phyloP scores from a whole-genome alignment of 2,888 invertebrate genomes.

The Dynastes grantii region DNA sequence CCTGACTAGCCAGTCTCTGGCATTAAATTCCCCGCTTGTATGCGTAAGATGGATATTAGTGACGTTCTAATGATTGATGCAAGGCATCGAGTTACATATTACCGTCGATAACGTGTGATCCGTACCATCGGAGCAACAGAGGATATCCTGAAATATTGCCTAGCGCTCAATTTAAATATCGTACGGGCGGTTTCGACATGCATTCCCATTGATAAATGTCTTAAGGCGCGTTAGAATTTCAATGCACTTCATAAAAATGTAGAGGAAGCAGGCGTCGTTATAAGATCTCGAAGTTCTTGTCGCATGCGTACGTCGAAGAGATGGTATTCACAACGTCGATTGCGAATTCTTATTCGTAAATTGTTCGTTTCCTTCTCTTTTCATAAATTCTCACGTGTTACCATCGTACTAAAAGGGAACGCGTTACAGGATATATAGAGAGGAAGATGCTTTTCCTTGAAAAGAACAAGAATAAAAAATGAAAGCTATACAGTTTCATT shows the following conservation, averaged over 20 bases:
- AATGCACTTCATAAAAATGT: conserved; percentile 48
- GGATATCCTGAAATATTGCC: conserved; percentile 32
- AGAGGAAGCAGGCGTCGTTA: conserved; percentile 27
- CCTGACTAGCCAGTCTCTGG: too few relatives aligned
- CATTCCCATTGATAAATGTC: conserved; percentile 46
- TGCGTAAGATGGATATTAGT: too few relatives aligned
- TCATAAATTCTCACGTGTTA: too few relatives aligned
- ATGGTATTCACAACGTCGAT: conserved; percentile 31
- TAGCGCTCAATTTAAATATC: conserved; percentile 24
- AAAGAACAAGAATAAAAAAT: too few relatives aligned
- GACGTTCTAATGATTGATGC: not conserved
- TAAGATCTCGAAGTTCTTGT: not conserved
- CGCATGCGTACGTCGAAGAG: too few relatives aligned
- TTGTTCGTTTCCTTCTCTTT: too few relatives aligned
- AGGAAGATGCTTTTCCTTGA: too few relatives aligned
- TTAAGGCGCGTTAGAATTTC: conserved; percentile 45
- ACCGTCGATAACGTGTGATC: not conserved
- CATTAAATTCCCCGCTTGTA: too few relatives aligned
- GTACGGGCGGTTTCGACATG: conserved; percentile 28
- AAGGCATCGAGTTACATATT: conserved; percentile 10
- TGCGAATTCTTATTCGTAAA: too few relatives aligned
- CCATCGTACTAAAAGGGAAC: too few relatives aligned
- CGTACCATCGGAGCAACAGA: not conserved
- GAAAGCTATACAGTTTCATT: too few relatives aligned
- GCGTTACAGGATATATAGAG: too few relatives aligned